Evolutionary conservation across 2,113 vertebrate species (phyloP).

Genomic region (Prinia subflava): DNA sequence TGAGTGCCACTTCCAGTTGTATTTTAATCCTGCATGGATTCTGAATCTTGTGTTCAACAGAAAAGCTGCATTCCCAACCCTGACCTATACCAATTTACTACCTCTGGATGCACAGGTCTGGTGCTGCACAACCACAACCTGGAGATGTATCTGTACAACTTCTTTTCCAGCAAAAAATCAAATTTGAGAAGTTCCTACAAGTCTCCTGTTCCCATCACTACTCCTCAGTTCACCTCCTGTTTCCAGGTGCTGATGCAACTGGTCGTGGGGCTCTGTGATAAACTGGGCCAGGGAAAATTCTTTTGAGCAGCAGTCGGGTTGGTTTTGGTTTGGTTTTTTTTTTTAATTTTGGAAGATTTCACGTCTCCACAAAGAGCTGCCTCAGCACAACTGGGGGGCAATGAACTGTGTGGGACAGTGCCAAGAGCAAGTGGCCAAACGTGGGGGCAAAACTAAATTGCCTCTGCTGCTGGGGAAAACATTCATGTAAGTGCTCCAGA

Average conservation of each 20-base stretch:
- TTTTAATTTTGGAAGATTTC: not conserved
- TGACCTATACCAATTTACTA: not conserved
- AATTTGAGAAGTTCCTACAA: not conserved
- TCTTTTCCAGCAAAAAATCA: not conserved
- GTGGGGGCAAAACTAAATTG: conserved; percentile 37
- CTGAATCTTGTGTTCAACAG: not conserved
- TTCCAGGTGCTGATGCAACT: not conserved
- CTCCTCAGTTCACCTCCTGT: not conserved
- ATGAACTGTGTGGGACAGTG: not conserved
- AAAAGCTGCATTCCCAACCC: not conserved
- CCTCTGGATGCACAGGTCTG: not conserved
- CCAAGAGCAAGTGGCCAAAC: conserved; percentile 49
- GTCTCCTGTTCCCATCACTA: not conserved
- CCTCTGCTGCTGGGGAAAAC: conserved; percentile 49
- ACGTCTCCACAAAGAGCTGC: conserved; percentile 9
- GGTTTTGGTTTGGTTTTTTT: not conserved
- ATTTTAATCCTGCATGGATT: not conserved
- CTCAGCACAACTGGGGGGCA: conserved; percentile 30
- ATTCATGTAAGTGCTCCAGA: not conserved
- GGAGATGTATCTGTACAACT: not conserved
- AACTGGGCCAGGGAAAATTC: not conserved
- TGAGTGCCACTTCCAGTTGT: not conserved
- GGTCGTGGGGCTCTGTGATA: not conserved
- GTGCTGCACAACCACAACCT: not conserved
- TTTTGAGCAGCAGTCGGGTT: not conserved